Evolutionary conservation across 2,797 vertebrate species (phyloP), one percentile per base, ranked within the genome.

Genomic region (Gallirallus australis): DNA sequence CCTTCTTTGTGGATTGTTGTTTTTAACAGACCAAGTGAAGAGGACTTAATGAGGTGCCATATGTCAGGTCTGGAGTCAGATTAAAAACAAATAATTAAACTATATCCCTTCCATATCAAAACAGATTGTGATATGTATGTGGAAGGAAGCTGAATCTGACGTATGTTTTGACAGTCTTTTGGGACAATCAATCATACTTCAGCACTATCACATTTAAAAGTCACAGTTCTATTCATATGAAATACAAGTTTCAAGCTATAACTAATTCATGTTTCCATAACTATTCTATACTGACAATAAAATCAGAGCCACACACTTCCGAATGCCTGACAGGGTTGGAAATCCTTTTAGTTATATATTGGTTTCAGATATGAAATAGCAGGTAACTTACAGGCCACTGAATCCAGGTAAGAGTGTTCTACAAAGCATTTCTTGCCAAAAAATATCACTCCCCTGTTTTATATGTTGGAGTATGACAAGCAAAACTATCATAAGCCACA

Each of bases 41-140:
- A 92, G 80, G 97, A 91, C 70, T 93, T 97, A 97, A 96, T 95
- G 94, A 96, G 89, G 50, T 82, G 87, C 93, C 97, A 87, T 97
- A 96, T 97, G 95, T 96, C 96, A 95, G 86, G 95, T 94, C 85
- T 96, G 94, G 94, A 97, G 96, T 96, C 96, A 94, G 86, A 97
- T 95, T 96, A 96, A 97, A 98, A 97, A 77, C 93, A 97, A 97
- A 97, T 96, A 97, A 97, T 97, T 97, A 97, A 97, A 96, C 72
- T 95, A 73, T 90, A 96, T 94, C 80, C 77, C 72, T 95, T 95
- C 94, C 71, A 86, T 94, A 96, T 96, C 92, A 97, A 97, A 97
- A 96, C 91, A 97, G 96, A 95, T 95, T 97, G 93, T 40, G 83
- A 84, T 95, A 63, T 92, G 94, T 96, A 97, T 97, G 89, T 95